Evolutionary conservation across 2,888 invertebrate species (phyloP), one percentile per base, ranked within the genome.

Genomic region (Camptogramma bilineatum): DNA sequence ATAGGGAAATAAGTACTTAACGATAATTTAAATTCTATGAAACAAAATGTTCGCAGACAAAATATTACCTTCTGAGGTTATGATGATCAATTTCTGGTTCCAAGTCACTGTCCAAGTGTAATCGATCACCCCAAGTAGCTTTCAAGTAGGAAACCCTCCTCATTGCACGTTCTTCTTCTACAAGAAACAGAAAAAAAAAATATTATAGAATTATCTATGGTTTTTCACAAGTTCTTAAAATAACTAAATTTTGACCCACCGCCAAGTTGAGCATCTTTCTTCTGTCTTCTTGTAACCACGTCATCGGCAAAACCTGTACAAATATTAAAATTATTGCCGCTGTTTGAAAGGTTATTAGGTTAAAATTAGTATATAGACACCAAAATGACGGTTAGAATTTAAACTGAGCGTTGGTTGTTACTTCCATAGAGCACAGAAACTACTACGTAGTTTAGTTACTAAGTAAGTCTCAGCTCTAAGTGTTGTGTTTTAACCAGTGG

Each of bases 71-170:
- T 93, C 95, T 94, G 24, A 94, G 86, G 58, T 92, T 87, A 73
- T 94, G 94, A 72, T 91, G 88, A 75, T 96, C 96, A 2, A 94
- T 91, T 70, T 96, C 96, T 0, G 89, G 88, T 50, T 93, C 92
- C 13, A 87, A 85, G 75, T 96, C 96, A 79, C 95, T 95, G 81
- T 97, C 97, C 71, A 96, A 91, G 77, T 95, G 95, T 88, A 96
- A 94, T 66, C 96, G 93, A 80, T 96, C 96, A 68, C 96, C 96
- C 94, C 96, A 97, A 9, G 98, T 98, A 48, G 98, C 98, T 91
- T 97, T 97, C 73, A 98, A 93, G 91, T 99, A 99, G n/a, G 98
- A 98, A 73, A 98, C 97, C 75, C 98, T 94, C 74, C 98, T 95
- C 90, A 97, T 97, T 21, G 96, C 95, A 71, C 97, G 95, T 80